Evolutionary conservation across 2,113 vertebrate species (phyloP), one percentile per base, ranked within the genome.

Genomic region (Cnemophilus loriae): DNA sequence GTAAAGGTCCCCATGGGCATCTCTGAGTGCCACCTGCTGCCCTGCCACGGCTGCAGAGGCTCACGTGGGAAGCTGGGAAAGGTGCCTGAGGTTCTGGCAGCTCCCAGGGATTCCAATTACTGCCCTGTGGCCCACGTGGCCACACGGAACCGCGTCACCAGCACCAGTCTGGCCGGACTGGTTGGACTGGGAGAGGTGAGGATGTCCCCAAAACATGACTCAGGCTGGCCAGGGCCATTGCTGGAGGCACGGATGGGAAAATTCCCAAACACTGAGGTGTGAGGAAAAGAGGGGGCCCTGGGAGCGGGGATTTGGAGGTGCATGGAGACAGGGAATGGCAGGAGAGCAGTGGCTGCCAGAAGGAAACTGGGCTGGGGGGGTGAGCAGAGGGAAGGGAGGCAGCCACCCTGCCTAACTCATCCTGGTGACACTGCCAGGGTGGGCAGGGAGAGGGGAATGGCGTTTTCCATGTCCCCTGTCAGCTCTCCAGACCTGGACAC

Each of bases 251-350:
- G 30, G 83, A 16, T 0, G 2, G 63, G 28, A 18, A 56, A 60
- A 65, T 37, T 46, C 39, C 50, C 60, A 55, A 59, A 11, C 7
- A 6, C 11, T 7, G 57, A 61, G 22, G 22, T 68, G 10, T 59
- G 16, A 6, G 33, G 78, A 4, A 9, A 59, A 37, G 30, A 8
- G 32, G 22, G 18, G 12, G 11, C 33, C 18, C 2, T 9, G 10
- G 41, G 41, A 84, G 27, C 0, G 0, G 15, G 33, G 4, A 2
- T 8, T 3, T 7, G 16, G 49, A 39, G 44, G 37, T 0, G 0
- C 15, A 5, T 0, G 16, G 33, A 13, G 41, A 33, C 44, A 27
- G 67, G 13, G 56, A 86, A 33, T 0, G 3, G 33, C 6, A 21
- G 64, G 33, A 70, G 41, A 47, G 12, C 7, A 6, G 30, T 1